These are phyloP conservation scores for Brachyopa scutellaris DNA, from an alignment of 2,888 invertebrate genomes.

Conservation along the genomic window DNA sequence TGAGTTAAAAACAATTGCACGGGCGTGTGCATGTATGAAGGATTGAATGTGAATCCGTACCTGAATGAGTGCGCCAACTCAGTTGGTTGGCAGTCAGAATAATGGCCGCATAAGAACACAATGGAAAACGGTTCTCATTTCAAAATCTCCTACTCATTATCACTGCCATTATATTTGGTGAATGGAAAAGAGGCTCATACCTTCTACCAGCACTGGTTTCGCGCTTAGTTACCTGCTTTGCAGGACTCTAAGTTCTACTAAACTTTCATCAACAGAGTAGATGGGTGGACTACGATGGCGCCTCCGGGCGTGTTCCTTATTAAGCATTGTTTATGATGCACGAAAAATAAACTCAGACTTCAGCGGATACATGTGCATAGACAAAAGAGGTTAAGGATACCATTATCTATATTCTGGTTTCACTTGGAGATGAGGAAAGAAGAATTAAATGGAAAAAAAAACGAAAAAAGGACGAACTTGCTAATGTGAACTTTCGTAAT, in stretches of 20 bases:
- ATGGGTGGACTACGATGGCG: constrained; percentile 22
- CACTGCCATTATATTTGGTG: constrained; percentile 29
- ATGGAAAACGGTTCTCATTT: constrained; percentile 61
- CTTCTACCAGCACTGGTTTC: neutral
- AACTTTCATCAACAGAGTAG: constrained; percentile 24
- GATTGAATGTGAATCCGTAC: constrained; percentile 59
- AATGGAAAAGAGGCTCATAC: neutral
- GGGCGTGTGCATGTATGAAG: constrained; percentile 39
- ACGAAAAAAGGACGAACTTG: constrained; percentile 24
- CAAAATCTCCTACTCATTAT: constrained; percentile 62
- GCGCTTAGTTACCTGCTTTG: constrained; percentile 19
- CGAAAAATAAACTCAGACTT: constrained; percentile 46
- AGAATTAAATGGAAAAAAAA: constrained; percentile 29
- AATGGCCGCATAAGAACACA: constrained; percentile 62
- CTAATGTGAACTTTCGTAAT: constrained; percentile 53
- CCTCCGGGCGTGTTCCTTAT: constrained; percentile 45
- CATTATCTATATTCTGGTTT: neutral
- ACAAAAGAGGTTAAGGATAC: constrained; percentile 57
- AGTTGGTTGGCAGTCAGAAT: constrained; percentile 37
- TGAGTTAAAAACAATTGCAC: constrained; percentile 63
- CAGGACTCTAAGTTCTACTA: constrained; percentile 46
- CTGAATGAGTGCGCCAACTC: constrained; percentile 54
- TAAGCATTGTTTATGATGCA: constrained; percentile 57
- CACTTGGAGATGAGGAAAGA: constrained; percentile 16
- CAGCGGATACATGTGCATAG: neutral